Evolutionary conservation across 2,888 invertebrate species (phyloP).

Genomic region (Eupeodes latifasciatus): DNA sequence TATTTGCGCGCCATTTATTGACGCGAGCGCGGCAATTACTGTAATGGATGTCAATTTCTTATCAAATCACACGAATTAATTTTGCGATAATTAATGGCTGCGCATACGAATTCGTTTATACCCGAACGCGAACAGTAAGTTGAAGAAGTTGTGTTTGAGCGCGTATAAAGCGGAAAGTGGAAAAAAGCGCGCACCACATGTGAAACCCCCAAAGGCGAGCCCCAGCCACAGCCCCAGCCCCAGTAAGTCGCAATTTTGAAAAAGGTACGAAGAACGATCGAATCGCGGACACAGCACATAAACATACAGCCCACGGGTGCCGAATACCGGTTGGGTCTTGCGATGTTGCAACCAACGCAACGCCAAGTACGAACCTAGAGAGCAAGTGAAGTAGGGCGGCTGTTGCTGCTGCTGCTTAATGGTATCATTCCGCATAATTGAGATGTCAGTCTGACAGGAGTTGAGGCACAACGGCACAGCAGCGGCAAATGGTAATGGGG

Average conservation of each 20-base stretch:
- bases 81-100: constrained; percentile 76
- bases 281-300: constrained; percentile 52
- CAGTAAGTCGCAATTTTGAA: neutral
- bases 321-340: constrained; percentile 60
- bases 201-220: constrained; percentile 66
- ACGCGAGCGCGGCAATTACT: constrained; percentile 73
- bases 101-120: constrained; percentile 66
- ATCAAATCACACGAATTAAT: constrained; percentile 77
- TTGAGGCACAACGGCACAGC: constrained; percentile 43
- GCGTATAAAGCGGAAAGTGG: constrained; percentile 1
- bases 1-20: constrained; percentile 73
- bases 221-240: constrained; percentile 21
- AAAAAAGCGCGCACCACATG: constrained; percentile 25
- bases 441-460: constrained; percentile 75
- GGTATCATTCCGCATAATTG: constrained; percentile 76
- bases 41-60: constrained; percentile 77
- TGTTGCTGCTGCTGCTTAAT: constrained; percentile 48
- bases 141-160: neutral
- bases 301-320: constrained; percentile 72
- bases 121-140: constrained; percentile 18
- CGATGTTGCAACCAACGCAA: constrained; percentile 37
- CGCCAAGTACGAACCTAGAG: neutral
- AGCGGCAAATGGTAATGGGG: neutral
- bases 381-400: constrained; percentile 45
- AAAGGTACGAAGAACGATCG: constrained; percentile 6